Evolutionary conservation across 2,113 vertebrate genomes (phyloP).

Genomic region (Mesoclemmys tuberculata): DNA sequence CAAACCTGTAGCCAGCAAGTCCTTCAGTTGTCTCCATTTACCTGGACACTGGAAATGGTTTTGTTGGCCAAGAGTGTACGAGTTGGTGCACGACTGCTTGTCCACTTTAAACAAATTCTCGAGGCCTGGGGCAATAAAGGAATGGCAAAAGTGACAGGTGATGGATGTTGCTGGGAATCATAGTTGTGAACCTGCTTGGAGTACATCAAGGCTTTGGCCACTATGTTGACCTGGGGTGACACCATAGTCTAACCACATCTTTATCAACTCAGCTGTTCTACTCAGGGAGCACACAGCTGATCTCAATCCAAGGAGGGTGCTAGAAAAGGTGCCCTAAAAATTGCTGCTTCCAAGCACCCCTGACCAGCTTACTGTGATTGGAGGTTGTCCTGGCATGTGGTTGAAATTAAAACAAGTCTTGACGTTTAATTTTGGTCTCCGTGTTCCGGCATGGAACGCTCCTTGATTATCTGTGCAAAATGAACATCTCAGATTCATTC

Average conservation of each 20-base stretch:
- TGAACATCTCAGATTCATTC: neutral
- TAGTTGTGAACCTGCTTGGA: neutral
- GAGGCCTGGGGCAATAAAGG: neutral
- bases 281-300: neutral
- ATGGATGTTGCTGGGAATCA: neutral
- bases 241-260: neutral
- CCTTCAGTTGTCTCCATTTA: neutral
- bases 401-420: neutral
- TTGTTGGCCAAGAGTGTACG: neutral
- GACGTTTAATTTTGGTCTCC: neutral
- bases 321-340: neutral
- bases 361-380: neutral
- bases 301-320: neutral
- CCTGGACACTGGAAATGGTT: neutral
- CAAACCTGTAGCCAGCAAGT: neutral
- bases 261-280: neutral
- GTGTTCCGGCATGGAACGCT: neutral
- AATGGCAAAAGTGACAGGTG: neutral
- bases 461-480: neutral
- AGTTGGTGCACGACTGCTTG: neutral
- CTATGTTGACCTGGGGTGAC: neutral
- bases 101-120: neutral
- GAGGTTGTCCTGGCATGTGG: neutral
- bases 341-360: neutral
- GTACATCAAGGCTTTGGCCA: neutral